Evolutionary conservation across 1,140 invertebrate genomes (phyloP), one percentile per base, ranked within the genome.

Genomic region (Anastrepha obliqua): DNA sequence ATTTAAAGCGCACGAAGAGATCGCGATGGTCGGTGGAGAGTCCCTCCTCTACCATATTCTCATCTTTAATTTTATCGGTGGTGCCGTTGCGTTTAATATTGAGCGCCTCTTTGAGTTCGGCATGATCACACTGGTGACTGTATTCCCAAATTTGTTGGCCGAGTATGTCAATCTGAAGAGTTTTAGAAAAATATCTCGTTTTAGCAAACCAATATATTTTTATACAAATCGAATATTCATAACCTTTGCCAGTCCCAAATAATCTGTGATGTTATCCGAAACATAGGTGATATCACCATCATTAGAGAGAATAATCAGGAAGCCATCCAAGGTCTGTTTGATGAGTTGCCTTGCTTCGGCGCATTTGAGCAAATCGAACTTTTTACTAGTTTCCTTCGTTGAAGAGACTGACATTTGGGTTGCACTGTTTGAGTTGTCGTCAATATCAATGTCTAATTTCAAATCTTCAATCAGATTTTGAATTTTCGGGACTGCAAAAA

Each of bases 101-200:
- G 4, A 99, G 94, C 20, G 97, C 96, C 87, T 98, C 97, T 78
- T 96, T 96, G 17, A 99, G 95, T 93, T 99, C 98, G 62, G 97
- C 97, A 91, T 99, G 98, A 94, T 99, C 98, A 92, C 98, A 98
- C 9, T 98, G 98, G 94, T 99, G 98, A 86, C 96, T 97, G 91
- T 98, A 98, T 89, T 99, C 98, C 94, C 96, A 99, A 55, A 99
- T 96, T 92, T 97, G 98, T 90, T 98, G 97, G 1, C 98, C 98
- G 95, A 99, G 96, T 93, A 99, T 95, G 93, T 99, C 98, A 94
- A 98, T 96, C 98, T 98, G 93, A 42, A 95, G 95, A 81, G 90
- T 86, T 58, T 87, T 88, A 88, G 4, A 85, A 88, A 78, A 51
- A 70, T 9, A 59, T 9, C 7, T 17, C 39, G 58, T 15, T 20